Evolutionary conservation across 2,888 invertebrate genomes (phyloP), one percentile per base, ranked within the genome.

Genomic region (Clostera curtula): DNA sequence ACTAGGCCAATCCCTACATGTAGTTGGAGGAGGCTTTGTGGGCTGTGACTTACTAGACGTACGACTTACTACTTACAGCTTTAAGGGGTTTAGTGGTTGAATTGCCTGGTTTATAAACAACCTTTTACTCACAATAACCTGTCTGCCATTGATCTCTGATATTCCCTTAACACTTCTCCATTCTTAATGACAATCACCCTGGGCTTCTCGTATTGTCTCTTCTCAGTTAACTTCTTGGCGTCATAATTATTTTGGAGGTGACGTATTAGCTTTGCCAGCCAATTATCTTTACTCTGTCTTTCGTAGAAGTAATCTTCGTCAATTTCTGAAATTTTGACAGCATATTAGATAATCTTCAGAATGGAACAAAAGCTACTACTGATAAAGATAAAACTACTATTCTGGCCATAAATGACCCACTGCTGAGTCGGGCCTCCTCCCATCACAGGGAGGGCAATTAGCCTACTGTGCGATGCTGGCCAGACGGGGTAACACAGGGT

Each of bases 161-260:
- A 5, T 17, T 27, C 4, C 16, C 12, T 1, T 7, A 8, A n/a
- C 10, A 31, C 1, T 14, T 3, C 1, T 22, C 25, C 4, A 40
- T 25, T 25, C 19, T 10, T 19, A 5, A 25, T 12, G 10, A 13
- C 1, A 13, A 19, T 8, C 3, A 25, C 9, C 7, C 25, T 5
- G 2, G 17, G 18, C 2, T 2, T 1, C 12, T 1, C 7, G 15
- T 5, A 2, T 3, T 7, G n/a, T 3, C 13, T 8, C 1, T 19
- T 5, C 1, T 24, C 5, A 3, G n/a, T 10, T 12, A 14, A 29
- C 4, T 17, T 24, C 8, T 16, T 19, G 0, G 9, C 5, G 3
- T 26, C 26, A 8, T 26, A 33, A 3, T 26, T 27, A 7, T 29
- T 25, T 3, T 28, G 23, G 3, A 15, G 6, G 1, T 10, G 7